These are phyloP conservation scores for Argyresthia goedartella DNA, from an alignment of 2,888 invertebrate species.

Conservation along the genomic window DNA sequence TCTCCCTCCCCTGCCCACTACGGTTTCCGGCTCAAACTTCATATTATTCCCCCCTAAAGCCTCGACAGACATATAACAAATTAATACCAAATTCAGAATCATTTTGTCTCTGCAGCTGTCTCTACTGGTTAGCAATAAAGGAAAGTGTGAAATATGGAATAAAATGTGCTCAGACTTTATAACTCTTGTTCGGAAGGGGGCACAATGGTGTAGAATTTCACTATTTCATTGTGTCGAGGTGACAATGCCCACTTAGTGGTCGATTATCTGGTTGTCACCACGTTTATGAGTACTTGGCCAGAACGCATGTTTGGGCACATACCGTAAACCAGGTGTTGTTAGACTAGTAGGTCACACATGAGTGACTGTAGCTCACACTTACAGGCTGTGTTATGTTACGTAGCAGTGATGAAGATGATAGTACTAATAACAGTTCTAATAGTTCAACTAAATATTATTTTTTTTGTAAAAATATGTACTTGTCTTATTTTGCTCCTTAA, in stretches of 20 bases:
- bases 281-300: too few species aligned
- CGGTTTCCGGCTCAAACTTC: not conserved
- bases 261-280: too few species aligned
- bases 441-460: too few species aligned
- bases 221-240: conserved; percentile 11
- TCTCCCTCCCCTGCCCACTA: not conserved
- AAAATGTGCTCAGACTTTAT: not conserved
- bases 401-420: too few species aligned
- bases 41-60: not conserved
- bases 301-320: too few species aligned
- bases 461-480: too few species aligned
- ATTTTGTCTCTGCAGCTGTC: not conserved
- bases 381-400: too few species aligned
- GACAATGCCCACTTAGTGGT: conserved; percentile 8
- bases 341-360: too few species aligned
- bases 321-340: too few species aligned
- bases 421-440: too few species aligned
- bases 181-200: not conserved
- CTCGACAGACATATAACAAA: not conserved
- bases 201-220: conserved; percentile 8
- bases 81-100: not conserved
- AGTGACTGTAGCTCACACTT: too few species aligned
- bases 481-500: too few species aligned
- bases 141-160: not conserved
- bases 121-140: not conserved